Conservation (phyloP, 2,797 vertebrate genomes). For the Onychomys torridus region DNA sequence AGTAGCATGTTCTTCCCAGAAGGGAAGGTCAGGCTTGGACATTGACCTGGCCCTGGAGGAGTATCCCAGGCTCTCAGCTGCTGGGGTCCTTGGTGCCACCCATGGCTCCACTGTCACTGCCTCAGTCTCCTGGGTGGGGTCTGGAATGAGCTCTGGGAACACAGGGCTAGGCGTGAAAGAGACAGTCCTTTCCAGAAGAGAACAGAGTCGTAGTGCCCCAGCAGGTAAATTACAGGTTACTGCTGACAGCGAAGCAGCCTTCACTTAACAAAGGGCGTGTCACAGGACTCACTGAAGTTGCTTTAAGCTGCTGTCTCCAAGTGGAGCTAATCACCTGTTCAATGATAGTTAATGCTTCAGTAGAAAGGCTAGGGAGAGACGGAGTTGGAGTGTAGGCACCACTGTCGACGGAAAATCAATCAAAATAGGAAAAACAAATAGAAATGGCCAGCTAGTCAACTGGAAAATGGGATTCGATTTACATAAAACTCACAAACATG, state of each 20-base stretch:
- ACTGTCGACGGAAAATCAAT: conserved; percentile 58
- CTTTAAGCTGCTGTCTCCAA: conserved; percentile 47
- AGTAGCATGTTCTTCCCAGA: background rate
- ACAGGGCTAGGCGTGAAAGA: background rate
- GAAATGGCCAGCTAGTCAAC: conserved; percentile 53
- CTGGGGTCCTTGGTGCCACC: background rate
- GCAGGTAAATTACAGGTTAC: conserved; percentile 31
- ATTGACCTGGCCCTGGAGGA: background rate
- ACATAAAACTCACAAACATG: conserved; percentile 37
- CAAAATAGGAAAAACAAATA: conserved; percentile 60
- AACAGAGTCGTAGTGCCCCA: background rate
- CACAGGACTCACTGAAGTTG: conserved; percentile 32
- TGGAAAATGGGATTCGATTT: conserved; percentile 66
- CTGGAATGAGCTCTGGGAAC: background rate
- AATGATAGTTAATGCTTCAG: conserved; percentile 64
- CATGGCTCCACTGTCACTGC: background rate
- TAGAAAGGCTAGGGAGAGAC: conserved; percentile 12
- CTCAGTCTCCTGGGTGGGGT: background rate
- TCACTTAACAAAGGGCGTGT: conserved; percentile 60
- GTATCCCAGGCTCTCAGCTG: background rate
- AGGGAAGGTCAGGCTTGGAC: background rate
- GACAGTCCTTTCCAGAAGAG: background rate
- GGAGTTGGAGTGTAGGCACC: background rate
- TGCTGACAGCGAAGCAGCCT: background rate
- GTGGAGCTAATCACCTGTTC: conserved; percentile 47